Evolutionary conservation across 2,888 invertebrate genomes (phyloP), one percentile per base, ranked within the genome.

Genomic region (Nymphalis urticae): DNA sequence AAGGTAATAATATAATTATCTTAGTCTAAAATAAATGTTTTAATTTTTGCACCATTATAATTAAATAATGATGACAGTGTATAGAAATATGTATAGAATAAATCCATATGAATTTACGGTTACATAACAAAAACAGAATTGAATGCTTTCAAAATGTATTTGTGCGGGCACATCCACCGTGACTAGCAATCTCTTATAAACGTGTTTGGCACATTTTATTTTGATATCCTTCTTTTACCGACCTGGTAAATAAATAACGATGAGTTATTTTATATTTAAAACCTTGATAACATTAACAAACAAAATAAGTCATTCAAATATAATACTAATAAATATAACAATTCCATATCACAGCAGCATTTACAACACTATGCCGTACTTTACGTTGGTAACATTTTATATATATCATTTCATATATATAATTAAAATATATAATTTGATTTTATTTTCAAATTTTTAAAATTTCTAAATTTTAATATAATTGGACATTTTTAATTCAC

Each of bases 311-410:
- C 58, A 32, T 64, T 81, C 78, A 76, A 78, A 73, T 78, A 76
- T 80, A 80, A 77, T 77, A 68, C 79, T 56, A 56, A 56, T 82
- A 77, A 82, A 80, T 85, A 82, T 80, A 84, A 84, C 80, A 85
- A 84, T 84, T 86, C 81, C 84, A 85, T 87, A 88, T 87, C 86
- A 88, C 86, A 88, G 88, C 83, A 83, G 84, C 83, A 81, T 79
- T 82, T 81, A 84, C 84, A 85, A 81, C 82, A 80, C 74, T 76
- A 79, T 78, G 82, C 82, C 85, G 82, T 82, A 81, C 78, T 81
- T 79, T 77, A 80, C 75, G 80, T 81, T 82, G 80, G 77, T 82
- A 82, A 83, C 79, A 80, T 80, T 79, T 77, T 76, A 78, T 77
- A 73, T 75, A 69, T 76, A 77, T 74, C 27, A 54, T 27, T 54